Evolutionary conservation across 2,113 vertebrate species (phyloP), one percentile per base, ranked within the genome.

Genomic region (Amphilophus citrinellus): DNA sequence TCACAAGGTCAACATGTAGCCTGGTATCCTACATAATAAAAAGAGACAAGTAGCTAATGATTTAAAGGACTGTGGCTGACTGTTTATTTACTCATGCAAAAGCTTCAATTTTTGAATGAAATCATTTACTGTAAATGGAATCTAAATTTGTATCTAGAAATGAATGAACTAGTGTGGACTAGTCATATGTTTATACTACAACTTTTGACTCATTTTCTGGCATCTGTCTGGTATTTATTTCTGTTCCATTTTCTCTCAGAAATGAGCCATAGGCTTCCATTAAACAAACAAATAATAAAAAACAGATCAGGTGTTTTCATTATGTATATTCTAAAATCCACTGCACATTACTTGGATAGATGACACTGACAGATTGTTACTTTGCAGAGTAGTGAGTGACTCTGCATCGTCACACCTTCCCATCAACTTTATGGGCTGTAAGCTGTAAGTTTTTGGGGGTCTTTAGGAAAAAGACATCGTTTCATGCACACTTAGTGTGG

Each of bases 401-500:
- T 62, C 17, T 11, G 9, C 61, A 65, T 79, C 68, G 66, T 37
- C 24, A 65, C 77, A 78, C 44, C 1, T 53, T 86, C 10, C n/a
- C 79, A 60, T 75, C 6, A 32, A 42, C 63, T 88, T 86, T 77
- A 81, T 62, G 61, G 10, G 59, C 39, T 42, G 13, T 14, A 82
- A 58, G 10, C 27, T 83, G 24, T 5, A 62, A 5, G 14, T 37
- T 66, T 62, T 71, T 76, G 32, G 11, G 15, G 14, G 10, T 50
- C 39, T 80, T 79, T 77, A 32, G 30, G 63, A 89, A 86, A 82
- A 75, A 84, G 2, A 73, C 50, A 80, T 82, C 2, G 32, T 76
- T 93, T 89, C 59, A 89, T 88, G 83, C 60, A 63, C 10, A 24
- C 47, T 79, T 63, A 50, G 58, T 15, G 66, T 79, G 82, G 88